Percentiles rank a stretch among this genome's conserved stretches.
phyloP scores from a whole-genome alignment of 2,888 invertebrate genomes.

The Chaitophorus viminalis region DNA sequence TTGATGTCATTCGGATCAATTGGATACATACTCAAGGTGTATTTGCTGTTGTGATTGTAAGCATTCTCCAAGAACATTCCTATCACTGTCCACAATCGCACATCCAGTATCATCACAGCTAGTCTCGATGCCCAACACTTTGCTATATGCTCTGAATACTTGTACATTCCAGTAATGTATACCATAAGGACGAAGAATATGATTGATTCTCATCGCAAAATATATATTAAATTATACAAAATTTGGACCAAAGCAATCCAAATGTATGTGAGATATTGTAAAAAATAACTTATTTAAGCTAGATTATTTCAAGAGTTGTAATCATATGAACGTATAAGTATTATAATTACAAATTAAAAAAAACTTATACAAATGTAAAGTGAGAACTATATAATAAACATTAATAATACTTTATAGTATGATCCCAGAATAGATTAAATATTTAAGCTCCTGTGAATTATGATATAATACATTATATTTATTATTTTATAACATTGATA shows the following conservation, averaged over 20 bases:
- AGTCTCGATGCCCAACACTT: conserved; percentile 91
- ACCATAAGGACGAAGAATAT: neutral
- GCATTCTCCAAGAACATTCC: conserved; percentile 81
- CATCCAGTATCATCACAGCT: conserved; percentile 98
- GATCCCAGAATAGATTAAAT: too few species aligned
- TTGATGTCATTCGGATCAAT: neutral
- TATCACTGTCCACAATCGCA: conserved; percentile 81
- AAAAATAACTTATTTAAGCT: neutral
- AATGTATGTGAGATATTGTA: neutral
- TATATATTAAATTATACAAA: neutral
- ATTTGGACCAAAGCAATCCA: neutral
- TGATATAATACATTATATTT: too few species aligned
- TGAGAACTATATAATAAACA: too few species aligned
- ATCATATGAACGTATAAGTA: too few species aligned
- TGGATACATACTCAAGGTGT: conserved; percentile 48
- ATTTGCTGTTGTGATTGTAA: conserved; percentile 79
- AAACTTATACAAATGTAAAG: too few species aligned
- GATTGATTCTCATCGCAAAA: neutral
- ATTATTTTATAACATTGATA: too few species aligned
- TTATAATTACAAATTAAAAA: too few species aligned
- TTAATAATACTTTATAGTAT: too few species aligned
- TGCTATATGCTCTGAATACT: neutral
- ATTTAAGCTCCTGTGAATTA: too few species aligned
- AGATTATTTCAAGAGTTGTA: too few species aligned
- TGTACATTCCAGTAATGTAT: neutral